Base-by-base conservation (phyloP, 2,113 vertebrate species). In the Phyllostomus discolor region DNA sequence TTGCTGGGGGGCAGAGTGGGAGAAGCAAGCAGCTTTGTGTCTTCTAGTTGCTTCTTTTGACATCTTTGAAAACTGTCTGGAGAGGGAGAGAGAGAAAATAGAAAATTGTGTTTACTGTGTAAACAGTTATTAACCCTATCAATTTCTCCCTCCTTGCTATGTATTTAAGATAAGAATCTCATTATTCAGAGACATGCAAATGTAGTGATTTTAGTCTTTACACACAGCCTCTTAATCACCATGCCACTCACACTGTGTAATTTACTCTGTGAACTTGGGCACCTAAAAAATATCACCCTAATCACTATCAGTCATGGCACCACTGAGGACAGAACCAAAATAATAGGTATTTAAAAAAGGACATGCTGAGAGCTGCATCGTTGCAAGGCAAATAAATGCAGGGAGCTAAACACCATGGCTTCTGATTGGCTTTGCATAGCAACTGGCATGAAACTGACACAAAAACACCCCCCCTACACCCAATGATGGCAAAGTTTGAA, bases 131-230 rank as follows among this genome's bases (percentile, higher is more conserved):
- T 92, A 95, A 93, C 8, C 15, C 64, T 95, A 67, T 93, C 33
- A 2, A 72, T 95, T 92, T 96, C 41, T 66, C 72, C 59, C 35
- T 90, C 48, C 38, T 75, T 94, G 66, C 66, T 57, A 19, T 69
- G 52, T 38, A 94, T 66, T 91, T 85, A 81, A 96, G 95, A 94
- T 92, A 88, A 54, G 91, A 89, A 89, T 94, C 72, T 91, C 85
- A 94, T 95, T 92, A 92, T 96, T 94, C 88, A 73, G 90, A 96
- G 88, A 94, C 88, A 96, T 86, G 91, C 91, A 94, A 79, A 96
- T 88, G 72, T 81, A 83, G 79, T 22, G 1, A 70, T 95, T 98
- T 82, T 64, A 70, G 80, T 92, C 88, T 96, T 91, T 76, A 76
- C 46, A 76, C 88, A 90, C 15, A 94, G 78, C 67, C 86, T 86